Percentiles rank a stretch among this genome's conserved stretches.
phyloP scores from a whole-genome alignment of 2,113 vertebrate species.

The Pteropus alecto region DNA sequence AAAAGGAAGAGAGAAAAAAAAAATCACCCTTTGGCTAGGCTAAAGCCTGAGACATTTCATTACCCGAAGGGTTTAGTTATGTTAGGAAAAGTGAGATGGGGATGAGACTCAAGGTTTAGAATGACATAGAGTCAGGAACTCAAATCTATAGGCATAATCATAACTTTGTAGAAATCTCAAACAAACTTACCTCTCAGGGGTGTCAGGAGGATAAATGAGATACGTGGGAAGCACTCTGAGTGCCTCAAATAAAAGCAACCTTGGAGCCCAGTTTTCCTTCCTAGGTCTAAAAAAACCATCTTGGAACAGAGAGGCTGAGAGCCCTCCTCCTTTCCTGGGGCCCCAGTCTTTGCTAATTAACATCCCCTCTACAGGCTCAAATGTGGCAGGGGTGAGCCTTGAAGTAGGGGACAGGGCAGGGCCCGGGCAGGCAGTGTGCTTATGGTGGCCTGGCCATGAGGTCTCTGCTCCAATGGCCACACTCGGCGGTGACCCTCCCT shows the following conservation, averaged over 20 bases:
- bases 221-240: conserved; percentile 60
- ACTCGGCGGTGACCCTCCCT: neutral
- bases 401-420: neutral
- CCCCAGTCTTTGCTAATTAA: neutral
- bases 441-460: neutral
- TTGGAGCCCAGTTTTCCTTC: conserved; percentile 7
- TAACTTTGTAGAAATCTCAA: conserved; percentile 54
- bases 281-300: conserved; percentile 48
- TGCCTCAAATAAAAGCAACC: neutral
- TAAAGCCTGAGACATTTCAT: conserved; percentile 51
- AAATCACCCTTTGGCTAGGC: conserved; percentile 60
- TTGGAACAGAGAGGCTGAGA: neutral
- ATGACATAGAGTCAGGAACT: conserved; percentile 58
- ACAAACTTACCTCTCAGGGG: conserved; percentile 62
- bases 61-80: conserved; percentile 66
- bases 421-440: neutral
- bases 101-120: conserved; percentile 67
- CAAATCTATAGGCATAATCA: conserved; percentile 50
- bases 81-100: conserved; percentile 67
- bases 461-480: neutral
- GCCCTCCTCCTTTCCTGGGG: neutral
- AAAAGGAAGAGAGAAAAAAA: neutral
- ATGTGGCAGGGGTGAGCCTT: neutral
- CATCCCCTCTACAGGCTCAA: neutral
- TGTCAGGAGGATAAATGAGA: conserved; percentile 64